phyloP scores from a whole-genome alignment of 2,888 invertebrate species.

The Lacanobia oleracea region DNA sequence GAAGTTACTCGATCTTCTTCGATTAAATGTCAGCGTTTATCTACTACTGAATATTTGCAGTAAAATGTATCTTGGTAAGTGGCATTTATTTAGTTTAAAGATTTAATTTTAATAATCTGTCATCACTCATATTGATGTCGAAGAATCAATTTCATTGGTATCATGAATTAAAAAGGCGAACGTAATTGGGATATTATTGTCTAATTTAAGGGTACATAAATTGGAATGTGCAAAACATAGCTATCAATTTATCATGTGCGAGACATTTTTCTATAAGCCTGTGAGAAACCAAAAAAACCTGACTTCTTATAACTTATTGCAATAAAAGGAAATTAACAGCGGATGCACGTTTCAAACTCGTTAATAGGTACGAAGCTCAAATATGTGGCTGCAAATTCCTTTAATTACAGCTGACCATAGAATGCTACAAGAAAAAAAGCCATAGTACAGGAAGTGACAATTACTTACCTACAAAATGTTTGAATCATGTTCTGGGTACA shows the following conservation, averaged over 20 bases:
- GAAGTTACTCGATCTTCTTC: slow-evolving; percentile 57
- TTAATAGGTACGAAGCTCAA: slow-evolving; percentile 28
- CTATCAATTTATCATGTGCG: slow-evolving; percentile 6
- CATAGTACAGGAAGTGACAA: slow-evolving; percentile 39
- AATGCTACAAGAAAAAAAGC: slow-evolving; percentile 45
- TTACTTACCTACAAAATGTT: slow-evolving; percentile 43
- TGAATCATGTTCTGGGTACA: slow-evolving; percentile 24
- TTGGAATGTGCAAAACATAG: not conserved
- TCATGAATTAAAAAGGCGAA: not conserved
- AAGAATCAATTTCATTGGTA: not conserved
- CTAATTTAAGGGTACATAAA: not conserved
- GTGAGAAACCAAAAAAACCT: slow-evolving; percentile 18
- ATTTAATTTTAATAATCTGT: not conserved
- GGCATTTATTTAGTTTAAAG: not conserved
- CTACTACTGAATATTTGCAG: slow-evolving; percentile 1
- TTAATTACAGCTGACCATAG: slow-evolving; percentile 45
- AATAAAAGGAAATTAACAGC: slow-evolving; percentile 37
- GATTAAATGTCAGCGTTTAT: slow-evolving; percentile 36
- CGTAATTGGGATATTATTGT: not conserved
- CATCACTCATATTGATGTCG: not conserved
- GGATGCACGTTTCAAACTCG: slow-evolving; percentile 51
- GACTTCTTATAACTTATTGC: slow-evolving; percentile 22
- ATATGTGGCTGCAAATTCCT: slow-evolving; percentile 43
- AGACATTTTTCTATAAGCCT: not conserved
- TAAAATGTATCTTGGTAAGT: not conserved